Percentiles rank a stretch among this genome's conserved stretches.
Conservation (phyloP, 2,888 invertebrate genomes). For the Atrina japonica region DNA sequence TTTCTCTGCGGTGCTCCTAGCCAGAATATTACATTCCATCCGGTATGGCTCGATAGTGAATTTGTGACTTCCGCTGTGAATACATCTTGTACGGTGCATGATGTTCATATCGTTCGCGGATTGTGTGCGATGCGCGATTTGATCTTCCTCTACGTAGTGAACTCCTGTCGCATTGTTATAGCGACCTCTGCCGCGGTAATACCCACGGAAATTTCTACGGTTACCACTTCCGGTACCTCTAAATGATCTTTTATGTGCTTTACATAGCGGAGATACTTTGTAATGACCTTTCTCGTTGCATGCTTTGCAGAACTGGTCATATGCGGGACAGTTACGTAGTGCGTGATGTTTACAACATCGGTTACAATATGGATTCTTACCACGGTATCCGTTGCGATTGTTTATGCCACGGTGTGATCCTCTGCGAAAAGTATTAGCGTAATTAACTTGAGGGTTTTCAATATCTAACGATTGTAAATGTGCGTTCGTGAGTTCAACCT, state of each 20-base stretch:
- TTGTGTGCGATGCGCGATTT: background rate
- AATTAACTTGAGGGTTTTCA: conserved; percentile 16
- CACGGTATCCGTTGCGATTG: background rate
- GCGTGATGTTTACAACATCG: conserved; percentile 25
- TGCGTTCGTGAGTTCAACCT: conserved; percentile 22
- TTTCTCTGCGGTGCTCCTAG: conserved; percentile 26
- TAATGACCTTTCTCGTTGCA: conserved; percentile 42
- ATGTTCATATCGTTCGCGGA: conserved; percentile 27
- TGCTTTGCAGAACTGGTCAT: conserved; percentile 17
- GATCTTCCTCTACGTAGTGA: background rate
- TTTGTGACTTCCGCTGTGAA: conserved; percentile 15
- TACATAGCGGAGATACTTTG: conserved; percentile 14
- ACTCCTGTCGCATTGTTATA: background rate
- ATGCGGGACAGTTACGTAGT: conserved; percentile 31
- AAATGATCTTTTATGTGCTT: background rate
- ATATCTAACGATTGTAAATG: conserved; percentile 15
- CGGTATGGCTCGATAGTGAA: background rate
- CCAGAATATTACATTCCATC: conserved; percentile 30
- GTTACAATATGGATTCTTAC: conserved; percentile 15
- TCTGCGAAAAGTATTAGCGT: background rate
- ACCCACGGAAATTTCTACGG: background rate
- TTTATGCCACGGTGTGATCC: background rate
- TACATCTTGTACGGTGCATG: conserved; percentile 30
- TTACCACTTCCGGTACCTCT: background rate
- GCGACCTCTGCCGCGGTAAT: background rate